Evolutionary conservation across 2,888 invertebrate species (phyloP).

Genomic region (Protonemura montana): DNA sequence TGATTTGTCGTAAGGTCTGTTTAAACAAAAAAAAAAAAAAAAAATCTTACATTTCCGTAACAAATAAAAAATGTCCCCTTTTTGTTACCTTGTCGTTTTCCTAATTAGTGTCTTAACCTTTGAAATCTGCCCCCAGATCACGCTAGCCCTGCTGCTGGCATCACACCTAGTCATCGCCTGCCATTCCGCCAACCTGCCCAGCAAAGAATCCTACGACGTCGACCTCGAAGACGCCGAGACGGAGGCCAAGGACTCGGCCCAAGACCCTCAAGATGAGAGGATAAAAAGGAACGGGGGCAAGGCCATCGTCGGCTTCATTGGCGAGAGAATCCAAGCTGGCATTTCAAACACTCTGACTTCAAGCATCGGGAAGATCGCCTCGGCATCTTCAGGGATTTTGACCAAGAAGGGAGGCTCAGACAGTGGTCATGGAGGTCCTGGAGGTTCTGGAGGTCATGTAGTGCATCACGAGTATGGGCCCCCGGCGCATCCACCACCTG

Average conservation of each 20-base stretch:
- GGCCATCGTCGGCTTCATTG: constrained; percentile 8
- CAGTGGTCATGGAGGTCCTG: not conserved
- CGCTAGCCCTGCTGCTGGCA: not conserved
- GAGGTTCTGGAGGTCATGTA: not conserved
- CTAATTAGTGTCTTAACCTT: not conserved
- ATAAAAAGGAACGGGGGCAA: not conserved
- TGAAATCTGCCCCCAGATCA: not conserved
- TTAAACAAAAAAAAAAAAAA: too few relatives aligned
- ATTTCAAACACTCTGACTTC: not conserved
- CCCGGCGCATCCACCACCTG: not conserved
- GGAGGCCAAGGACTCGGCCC: not conserved
- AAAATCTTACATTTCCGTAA: too few relatives aligned
- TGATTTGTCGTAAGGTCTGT: too few relatives aligned
- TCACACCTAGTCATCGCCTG: not conserved
- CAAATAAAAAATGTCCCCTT: too few relatives aligned
- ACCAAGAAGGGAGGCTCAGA: not conserved
- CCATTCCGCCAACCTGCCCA: not conserved
- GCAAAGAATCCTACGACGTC: not conserved
- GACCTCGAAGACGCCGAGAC: not conserved
- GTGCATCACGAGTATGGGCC: not conserved
- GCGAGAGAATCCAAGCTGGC: not conserved
- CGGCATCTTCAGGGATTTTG: not conserved
- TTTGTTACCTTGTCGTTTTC: not conserved
- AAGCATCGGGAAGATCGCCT: not conserved
- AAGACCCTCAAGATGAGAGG: not conserved